Percentiles rank a stretch among this genome's conserved stretches.
Evolutionary conservation across 2,888 invertebrate species (phyloP).

Genomic region (Campoplex nolae): DNA sequence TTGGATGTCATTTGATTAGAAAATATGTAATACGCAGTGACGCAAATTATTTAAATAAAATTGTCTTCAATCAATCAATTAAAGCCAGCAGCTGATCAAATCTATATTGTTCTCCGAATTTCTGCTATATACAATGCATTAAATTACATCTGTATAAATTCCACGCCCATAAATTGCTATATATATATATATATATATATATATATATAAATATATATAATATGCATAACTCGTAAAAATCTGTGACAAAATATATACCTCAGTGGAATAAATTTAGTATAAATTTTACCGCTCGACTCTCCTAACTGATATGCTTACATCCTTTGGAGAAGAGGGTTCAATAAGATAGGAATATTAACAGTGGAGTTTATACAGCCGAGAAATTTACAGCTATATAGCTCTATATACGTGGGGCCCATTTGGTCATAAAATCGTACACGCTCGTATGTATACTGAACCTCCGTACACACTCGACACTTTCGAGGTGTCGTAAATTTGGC

Average conservation of each 20-base stretch:
- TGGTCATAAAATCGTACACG: constrained; percentile 25
- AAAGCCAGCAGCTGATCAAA: neutral
- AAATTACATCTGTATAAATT: neutral
- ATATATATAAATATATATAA: too few relatives aligned
- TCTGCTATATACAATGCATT: neutral
- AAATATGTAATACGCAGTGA: neutral
- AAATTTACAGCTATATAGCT: constrained; percentile 8
- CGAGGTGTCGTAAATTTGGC: constrained; percentile 57
- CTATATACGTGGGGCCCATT: constrained; percentile 4
- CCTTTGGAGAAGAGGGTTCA: constrained; percentile 18
- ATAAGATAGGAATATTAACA: constrained; percentile 2
- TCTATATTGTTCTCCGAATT: neutral
- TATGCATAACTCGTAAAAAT: constrained; percentile 38
- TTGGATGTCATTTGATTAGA: neutral
- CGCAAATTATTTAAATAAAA: neutral
- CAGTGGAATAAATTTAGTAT: constrained; percentile 52
- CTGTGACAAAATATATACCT: constrained; percentile 40
- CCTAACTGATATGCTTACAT: constrained; percentile 44
- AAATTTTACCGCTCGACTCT: constrained; percentile 48
- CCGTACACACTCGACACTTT: constrained; percentile 38
- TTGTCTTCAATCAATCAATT: neutral
- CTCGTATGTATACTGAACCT: constrained; percentile 45
- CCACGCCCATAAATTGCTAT: neutral
- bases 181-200: neutral
- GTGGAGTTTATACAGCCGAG: neutral